Conservation (phyloP, 2,888 invertebrate genomes). For the Xiphydria camelus region DNA sequence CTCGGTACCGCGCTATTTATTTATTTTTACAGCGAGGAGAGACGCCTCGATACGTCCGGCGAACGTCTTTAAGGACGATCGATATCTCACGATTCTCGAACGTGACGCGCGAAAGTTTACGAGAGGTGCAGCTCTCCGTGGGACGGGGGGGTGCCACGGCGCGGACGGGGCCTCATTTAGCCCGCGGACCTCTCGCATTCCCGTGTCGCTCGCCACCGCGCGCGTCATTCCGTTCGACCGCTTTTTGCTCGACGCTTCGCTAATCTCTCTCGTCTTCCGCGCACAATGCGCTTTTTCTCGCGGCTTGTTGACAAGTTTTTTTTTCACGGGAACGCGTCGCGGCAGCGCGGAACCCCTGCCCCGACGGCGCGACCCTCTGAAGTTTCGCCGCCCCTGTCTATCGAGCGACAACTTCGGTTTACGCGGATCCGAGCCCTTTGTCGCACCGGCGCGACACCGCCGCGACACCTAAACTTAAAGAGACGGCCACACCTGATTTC, state of each 20-base stretch:
- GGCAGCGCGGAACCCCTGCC: slow-evolving; percentile 4
- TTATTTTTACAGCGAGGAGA: too few species aligned
- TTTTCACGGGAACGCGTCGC: slow-evolving; percentile 17
- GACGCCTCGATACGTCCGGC: too few species aligned
- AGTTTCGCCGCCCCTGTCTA: slow-evolving; percentile 49
- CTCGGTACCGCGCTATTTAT: too few species aligned
- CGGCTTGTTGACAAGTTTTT: slow-evolving; percentile 41
- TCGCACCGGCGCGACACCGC: slow-evolving; percentile 31
- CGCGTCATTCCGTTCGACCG: slow-evolving; percentile 1
- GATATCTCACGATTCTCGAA: too few species aligned
- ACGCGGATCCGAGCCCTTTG: slow-evolving; percentile 53
- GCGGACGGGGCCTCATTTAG: too few species aligned
- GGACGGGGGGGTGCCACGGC: too few species aligned
- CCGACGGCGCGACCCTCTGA: slow-evolving; percentile 32
- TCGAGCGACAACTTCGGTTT: slow-evolving; percentile 44
- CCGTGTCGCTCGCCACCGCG: too few species aligned
- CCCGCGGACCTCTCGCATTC: too few species aligned
- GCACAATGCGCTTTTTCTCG: slow-evolving; percentile 36
- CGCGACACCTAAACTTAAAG: slow-evolving; percentile 36
- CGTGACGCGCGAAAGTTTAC: too few species aligned
- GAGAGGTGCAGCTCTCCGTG: too few species aligned
- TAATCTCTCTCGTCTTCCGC: not conserved
- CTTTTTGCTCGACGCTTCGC: slow-evolving; percentile 2
- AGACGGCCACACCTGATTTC: slow-evolving; percentile 42
- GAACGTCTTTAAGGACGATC: too few species aligned